A percentile compares a stretch with the other conserved stretches of the same genome.
These are phyloP conservation scores for Gorsachius magnificus DNA, from an alignment of 2,797 vertebrate genomes.

Conservation along the genomic window DNA sequence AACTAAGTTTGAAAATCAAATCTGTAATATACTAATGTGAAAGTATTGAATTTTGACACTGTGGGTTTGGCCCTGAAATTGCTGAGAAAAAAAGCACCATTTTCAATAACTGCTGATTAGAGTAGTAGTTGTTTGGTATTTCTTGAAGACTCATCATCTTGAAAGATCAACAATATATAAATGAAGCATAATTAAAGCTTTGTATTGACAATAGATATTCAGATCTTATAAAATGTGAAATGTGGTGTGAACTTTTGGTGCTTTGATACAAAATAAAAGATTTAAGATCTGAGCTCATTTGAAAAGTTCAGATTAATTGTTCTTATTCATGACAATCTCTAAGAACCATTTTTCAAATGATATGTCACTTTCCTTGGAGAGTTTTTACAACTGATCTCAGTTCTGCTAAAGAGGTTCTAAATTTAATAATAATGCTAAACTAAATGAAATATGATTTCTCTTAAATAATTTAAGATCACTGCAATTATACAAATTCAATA, in stretches of 20 bases:
- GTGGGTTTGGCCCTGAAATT: neutral
- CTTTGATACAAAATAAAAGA: neutral
- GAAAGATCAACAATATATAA: neutral
- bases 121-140: neutral
- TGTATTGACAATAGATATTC: neutral
- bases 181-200: neutral
- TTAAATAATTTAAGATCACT: conserved; percentile 18
- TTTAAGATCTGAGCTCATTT: neutral
- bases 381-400: neutral
- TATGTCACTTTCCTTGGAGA: neutral
- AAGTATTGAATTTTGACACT: neutral
- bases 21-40: neutral
- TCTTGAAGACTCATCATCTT: neutral
- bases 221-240: neutral
- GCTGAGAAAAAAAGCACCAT: neutral
- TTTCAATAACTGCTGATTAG: neutral
- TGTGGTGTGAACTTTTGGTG: neutral
- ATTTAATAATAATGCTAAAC: conserved; percentile 4
- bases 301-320: neutral
- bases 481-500: conserved; percentile 12
- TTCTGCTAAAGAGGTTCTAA: neutral
- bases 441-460: neutral
- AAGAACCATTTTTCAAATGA: neutral
- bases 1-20: neutral
- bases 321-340: neutral